Percentiles rank a stretch among this genome's conserved stretches.
These are phyloP conservation scores for Riparia riparia DNA, from an alignment of 2,113 vertebrate genomes.

Conservation along the genomic window DNA sequence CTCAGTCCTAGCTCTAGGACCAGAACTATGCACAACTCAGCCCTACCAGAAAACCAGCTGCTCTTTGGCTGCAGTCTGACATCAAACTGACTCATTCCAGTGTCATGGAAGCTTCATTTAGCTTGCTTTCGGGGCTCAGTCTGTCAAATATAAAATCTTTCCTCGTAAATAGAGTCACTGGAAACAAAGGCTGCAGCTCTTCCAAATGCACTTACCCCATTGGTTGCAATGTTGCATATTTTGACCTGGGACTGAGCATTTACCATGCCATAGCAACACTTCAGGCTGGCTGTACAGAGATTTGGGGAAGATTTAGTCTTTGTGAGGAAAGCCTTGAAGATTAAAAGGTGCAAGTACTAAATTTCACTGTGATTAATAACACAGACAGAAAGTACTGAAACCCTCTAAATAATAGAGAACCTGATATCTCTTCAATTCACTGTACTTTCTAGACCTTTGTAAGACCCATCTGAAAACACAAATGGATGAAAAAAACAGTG, in stretches of 20 bases:
- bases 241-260: neutral
- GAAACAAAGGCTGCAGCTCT: neutral
- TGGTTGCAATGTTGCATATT: neutral
- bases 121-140: neutral
- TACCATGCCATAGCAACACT: neutral
- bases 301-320: neutral
- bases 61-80: neutral
- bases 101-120: neutral
- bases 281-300: neutral
- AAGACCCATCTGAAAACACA: neutral
- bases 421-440: neutral
- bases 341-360: neutral
- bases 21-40: accelerated
- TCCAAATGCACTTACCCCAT: accelerated
- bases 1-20: neutral
- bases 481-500: neutral
- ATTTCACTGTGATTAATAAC: neutral
- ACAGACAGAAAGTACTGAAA: neutral
- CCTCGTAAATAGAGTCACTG: neutral
- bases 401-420: neutral
- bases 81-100: neutral
- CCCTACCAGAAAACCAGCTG: neutral
- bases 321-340: neutral
- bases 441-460: neutral
- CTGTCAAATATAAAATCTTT: neutral